These are phyloP conservation scores for Toxotes jaculatrix DNA, from an alignment of 2,113 vertebrate genomes.

Conservation along the genomic window DNA sequence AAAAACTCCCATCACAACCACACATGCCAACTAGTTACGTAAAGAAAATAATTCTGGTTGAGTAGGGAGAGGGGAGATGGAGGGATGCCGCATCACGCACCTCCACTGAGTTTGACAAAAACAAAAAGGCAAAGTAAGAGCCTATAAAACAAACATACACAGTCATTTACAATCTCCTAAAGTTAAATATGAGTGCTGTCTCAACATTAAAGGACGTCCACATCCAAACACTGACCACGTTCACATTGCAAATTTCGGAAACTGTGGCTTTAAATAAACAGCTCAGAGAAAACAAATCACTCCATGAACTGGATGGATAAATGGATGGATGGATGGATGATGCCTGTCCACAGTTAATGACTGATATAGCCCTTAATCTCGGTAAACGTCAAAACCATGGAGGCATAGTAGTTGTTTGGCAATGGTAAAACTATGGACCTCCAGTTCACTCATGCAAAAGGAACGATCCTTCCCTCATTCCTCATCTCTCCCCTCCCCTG, in stretches of 20 bases:
- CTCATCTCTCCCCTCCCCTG: not conserved
- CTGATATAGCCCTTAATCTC: conserved; percentile 79
- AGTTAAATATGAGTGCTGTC: conserved; percentile 50
- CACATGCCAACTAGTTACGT: conserved; percentile 8
- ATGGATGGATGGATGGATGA: conserved; percentile 22
- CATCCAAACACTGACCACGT: conserved; percentile 14
- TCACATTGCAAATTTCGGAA: conserved; percentile 39
- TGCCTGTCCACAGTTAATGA: conserved; percentile 49
- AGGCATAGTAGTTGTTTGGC: conserved; percentile 60
- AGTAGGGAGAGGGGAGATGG: too few relatives aligned
- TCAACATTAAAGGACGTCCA: conserved; percentile 21
- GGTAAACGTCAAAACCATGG: conserved; percentile 71
- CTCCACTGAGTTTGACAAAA: conserved; percentile 50
- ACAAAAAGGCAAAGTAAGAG: conserved; percentile 56
- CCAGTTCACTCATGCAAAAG: conserved; percentile 52
- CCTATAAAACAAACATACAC: conserved; percentile 53
- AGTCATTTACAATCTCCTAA: conserved; percentile 66
- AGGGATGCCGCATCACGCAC: conserved; percentile 46
- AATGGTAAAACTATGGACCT: conserved; percentile 48
- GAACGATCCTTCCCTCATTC: not conserved
- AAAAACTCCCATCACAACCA: not conserved
- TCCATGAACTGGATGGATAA: not conserved
- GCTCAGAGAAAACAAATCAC: conserved; percentile 27
- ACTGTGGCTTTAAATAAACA: conserved; percentile 48
- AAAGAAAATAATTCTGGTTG: not conserved